A percentile compares a stretch with the other conserved stretches of the same genome.
Evolutionary conservation across 2,113 vertebrate species (phyloP).

Genomic region (Neogobius melanostomus): DNA sequence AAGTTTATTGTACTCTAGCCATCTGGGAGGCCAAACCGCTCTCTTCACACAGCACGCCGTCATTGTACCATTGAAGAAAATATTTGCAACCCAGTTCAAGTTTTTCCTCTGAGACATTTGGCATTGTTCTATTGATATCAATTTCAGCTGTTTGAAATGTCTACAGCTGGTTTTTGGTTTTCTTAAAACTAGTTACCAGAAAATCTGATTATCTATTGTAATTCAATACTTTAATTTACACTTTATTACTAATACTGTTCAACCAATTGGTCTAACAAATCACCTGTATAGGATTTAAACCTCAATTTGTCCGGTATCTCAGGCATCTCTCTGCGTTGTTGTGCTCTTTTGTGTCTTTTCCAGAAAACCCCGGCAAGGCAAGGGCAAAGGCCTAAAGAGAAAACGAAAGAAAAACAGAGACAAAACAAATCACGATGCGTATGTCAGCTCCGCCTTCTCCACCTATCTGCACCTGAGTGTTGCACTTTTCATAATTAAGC

Average conservation of each 20-base stretch:
- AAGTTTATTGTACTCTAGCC: conserved; percentile 46
- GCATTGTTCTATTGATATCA: conserved; percentile 5
- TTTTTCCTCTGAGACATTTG: conserved; percentile 16
- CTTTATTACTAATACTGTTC: conserved; percentile 6
- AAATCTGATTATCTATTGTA: neutral
- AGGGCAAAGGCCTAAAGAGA: conserved; percentile 95
- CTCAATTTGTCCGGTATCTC: conserved; percentile 38
- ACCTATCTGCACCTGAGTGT: conserved; percentile 78
- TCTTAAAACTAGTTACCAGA: neutral
- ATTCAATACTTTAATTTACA: neutral
- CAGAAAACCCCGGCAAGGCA: conserved; percentile 95
- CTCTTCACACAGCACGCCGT: conserved; percentile 30
- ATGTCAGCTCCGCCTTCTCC: conserved; percentile 86
- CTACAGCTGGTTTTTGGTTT: neutral
- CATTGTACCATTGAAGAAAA: conserved; percentile 36
- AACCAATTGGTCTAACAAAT: conserved; percentile 11
- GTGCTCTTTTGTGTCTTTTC: conserved; percentile 79
- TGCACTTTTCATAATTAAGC: conserved; percentile 74
- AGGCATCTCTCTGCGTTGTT: conserved; percentile 72
- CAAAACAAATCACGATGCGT: conserved; percentile 88
- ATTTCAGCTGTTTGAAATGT: neutral
- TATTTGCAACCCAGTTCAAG: neutral
- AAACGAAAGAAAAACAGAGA: conserved; percentile 97
- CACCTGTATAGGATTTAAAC: conserved; percentile 8
- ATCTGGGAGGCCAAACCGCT: conserved; percentile 45